Base-by-base conservation (phyloP, 1,140 invertebrate species). In the Tribolium madens region DNA sequence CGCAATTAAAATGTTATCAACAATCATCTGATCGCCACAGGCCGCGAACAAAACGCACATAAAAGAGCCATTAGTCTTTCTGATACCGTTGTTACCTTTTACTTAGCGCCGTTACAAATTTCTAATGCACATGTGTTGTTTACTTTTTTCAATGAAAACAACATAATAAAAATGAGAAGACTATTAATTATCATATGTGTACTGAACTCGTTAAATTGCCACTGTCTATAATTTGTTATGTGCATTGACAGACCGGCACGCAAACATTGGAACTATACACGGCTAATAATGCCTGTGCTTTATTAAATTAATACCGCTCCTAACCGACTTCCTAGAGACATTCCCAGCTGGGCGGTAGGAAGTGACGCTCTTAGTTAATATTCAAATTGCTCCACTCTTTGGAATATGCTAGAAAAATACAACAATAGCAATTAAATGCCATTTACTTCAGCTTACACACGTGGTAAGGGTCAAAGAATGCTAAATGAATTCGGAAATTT, bases 31-130 rank as follows among this genome's bases (percentile, higher is more conserved):
- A 50, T 52, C 4, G 70, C 70, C 31, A n/a, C 7, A 50, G 46
- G 70, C 46, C 42, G 17, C 13, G 70, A 72, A 17, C 70, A 52
- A 72, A 48, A 50, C 57, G 57, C 57, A 46, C 50, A 72, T 72
- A 72, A 72, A 72, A 72, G 70, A 72, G 70, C 70, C 70, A 72
- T 72, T 72, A 72, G 70, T 72, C 70, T 72, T 72, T 72, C 70
- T 72, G 70, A 72, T 72, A 72, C 70, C 70, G 70, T 72, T 72
- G 42, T 71, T 48, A 72, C 70, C 70, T 72, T 72, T 72, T 72
- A 72, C 70, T 72, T 72, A 72, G 70, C 70, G 70, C 70, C 70
- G 70, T 72, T 72, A 72, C 70, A 72, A 72, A 72, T 72, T 72
- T 72, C 70, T 72, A 72, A 72, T 48, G 46, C 70, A 72, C 70